Percentiles rank a stretch among this genome's conserved stretches.
Conservation (phyloP, 2,113 vertebrate genomes). For the Thalassoma bifasciatum region DNA sequence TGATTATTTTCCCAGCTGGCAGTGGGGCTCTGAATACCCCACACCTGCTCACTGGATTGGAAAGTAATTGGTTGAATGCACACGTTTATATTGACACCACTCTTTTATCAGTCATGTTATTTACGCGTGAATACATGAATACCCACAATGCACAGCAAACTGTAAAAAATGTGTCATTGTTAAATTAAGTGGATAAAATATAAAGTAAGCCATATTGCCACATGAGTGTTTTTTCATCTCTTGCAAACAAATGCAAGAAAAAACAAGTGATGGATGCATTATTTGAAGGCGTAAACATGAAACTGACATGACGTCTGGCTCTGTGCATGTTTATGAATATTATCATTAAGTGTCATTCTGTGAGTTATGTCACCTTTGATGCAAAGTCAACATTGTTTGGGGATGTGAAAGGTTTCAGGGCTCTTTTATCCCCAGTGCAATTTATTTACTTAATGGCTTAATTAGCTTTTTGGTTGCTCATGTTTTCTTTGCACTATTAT, state of each 20-base stretch:
- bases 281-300: too few relatives aligned
- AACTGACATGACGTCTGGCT: too few relatives aligned
- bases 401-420: too few relatives aligned
- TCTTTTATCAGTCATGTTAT: constrained; percentile 26
- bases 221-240: constrained; percentile 3
- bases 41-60: constrained; percentile 20
- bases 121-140: constrained; percentile 31
- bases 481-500: too few relatives aligned
- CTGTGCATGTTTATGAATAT: too few relatives aligned
- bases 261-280: constrained; percentile 4
- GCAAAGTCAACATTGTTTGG: too few relatives aligned
- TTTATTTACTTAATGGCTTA: too few relatives aligned
- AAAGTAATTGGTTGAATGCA: constrained; percentile 21
- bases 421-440: too few relatives aligned
- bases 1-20: constrained; percentile 34
- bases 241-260: not conserved
- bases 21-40: constrained; percentile 3
- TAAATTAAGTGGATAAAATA: constrained; percentile 11
- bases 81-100: constrained; percentile 34
- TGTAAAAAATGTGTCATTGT: constrained; percentile 11
- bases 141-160: not conserved
- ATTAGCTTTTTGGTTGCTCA: too few relatives aligned
- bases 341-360: too few relatives aligned
- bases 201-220: not conserved
- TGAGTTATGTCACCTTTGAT: too few relatives aligned